Conservation (phyloP, 1,140 invertebrate genomes). For the Cotesia chilonis region DNA sequence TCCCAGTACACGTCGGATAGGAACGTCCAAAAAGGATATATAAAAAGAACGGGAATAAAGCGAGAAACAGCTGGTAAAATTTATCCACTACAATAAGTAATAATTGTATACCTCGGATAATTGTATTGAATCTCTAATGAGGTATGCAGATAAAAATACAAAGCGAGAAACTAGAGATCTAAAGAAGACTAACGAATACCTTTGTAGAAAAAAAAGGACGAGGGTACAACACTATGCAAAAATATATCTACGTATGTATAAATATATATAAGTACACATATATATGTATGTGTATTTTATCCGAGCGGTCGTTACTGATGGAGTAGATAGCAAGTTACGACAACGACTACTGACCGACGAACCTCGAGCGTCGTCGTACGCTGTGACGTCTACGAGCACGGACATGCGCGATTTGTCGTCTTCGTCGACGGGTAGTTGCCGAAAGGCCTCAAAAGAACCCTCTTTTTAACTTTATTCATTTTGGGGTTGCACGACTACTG, state of each 20-base stretch:
- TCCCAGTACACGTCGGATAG: slow-evolving; percentile 38
- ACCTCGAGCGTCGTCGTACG: slow-evolving; percentile 8
- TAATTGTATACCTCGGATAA: slow-evolving; percentile 8
- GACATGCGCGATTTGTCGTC: slow-evolving; percentile 27
- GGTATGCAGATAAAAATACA: no score
- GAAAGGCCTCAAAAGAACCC: not conserved
- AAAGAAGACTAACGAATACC: slow-evolving; percentile 16
- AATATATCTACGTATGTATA: no score
- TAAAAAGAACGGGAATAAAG: not conserved
- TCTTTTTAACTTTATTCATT: slow-evolving; percentile 20
- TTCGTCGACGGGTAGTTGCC: no score
- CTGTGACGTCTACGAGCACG: slow-evolving; percentile 33
- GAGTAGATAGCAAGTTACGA: slow-evolving; percentile 15
- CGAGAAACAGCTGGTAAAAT: slow-evolving; percentile 27
- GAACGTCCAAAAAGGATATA: not conserved
- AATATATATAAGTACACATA: not conserved
- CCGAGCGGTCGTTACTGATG: not conserved
- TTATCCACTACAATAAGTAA: not conserved
- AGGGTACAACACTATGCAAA: not conserved
- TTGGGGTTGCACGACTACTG: slow-evolving; percentile 30
- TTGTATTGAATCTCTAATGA: not conserved
- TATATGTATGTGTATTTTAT: not conserved
- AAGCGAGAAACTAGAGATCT: not conserved
- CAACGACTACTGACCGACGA: slow-evolving; percentile 28
- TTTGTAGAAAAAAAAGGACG: not conserved